Conservation (phyloP, 1,140 invertebrate genomes). For the Scaptomyza hsui region DNA sequence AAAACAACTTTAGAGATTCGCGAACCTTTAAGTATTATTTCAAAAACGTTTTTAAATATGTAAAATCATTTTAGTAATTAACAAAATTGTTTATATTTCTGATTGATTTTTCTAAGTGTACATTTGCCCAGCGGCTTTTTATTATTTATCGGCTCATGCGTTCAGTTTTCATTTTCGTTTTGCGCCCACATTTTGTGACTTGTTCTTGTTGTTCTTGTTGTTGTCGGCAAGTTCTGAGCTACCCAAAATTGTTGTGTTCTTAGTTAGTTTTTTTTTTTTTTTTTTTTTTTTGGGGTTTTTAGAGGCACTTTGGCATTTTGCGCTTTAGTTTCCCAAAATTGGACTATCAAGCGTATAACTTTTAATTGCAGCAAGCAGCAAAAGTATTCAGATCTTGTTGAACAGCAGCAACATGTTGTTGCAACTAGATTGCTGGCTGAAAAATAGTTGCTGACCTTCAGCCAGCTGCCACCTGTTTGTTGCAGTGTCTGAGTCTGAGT, state of each 20-base stretch:
- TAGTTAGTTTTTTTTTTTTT: too few species aligned
- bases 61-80: too few species aligned
- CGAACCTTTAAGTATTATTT: too few species aligned
- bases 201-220: slow-evolving; percentile 8
- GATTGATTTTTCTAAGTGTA: slow-evolving; percentile 3
- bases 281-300: slow-evolving; percentile 13
- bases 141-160: slow-evolving; percentile 28
- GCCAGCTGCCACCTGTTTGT: slow-evolving; percentile 60
- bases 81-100: too few species aligned
- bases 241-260: slow-evolving; percentile 25
- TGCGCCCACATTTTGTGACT: slow-evolving; percentile 27
- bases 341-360: neutral
- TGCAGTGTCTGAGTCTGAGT: too few species aligned
- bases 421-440: slow-evolving; percentile 25
- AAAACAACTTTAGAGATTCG: slow-evolving; percentile 19
- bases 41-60: too few species aligned
- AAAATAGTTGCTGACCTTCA: slow-evolving; percentile 67
- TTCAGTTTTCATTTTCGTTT: slow-evolving; percentile 69
- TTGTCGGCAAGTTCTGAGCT: slow-evolving; percentile 26
- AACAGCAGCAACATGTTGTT: neutral
- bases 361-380: slow-evolving; percentile 12
- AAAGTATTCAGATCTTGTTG: neutral
- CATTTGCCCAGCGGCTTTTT: slow-evolving; percentile 55
- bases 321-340: slow-evolving; percentile 15
- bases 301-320: slow-evolving; percentile 1